Conservation (phyloP, 2,113 vertebrate genomes). For the Sardina pilchardus region DNA sequence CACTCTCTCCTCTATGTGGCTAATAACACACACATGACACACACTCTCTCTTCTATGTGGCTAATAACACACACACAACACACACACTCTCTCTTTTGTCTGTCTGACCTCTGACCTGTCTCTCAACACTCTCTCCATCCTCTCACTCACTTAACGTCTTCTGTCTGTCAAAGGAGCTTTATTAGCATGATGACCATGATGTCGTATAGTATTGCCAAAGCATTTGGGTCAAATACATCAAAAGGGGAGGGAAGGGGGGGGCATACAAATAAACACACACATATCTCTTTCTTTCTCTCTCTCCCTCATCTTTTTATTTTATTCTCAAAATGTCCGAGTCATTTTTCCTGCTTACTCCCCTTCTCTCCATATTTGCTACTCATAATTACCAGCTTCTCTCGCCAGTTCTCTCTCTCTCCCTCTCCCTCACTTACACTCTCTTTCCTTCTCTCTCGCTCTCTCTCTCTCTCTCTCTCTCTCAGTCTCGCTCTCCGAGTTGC, state of each 20-base stretch:
- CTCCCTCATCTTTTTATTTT: background rate
- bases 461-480: background rate
- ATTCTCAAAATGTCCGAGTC: background rate
- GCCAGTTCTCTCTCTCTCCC: background rate
- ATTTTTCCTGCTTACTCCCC: background rate
- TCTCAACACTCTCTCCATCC: background rate
- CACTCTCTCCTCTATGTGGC: background rate
- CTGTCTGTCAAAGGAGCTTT: no score
- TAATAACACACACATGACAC: background rate
- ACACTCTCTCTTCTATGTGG: background rate
- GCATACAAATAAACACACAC: no score
- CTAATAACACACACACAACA: background rate
- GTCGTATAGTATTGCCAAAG: no score
- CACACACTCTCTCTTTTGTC: background rate
- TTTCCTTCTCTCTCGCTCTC: background rate
- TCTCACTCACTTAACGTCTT: background rate
- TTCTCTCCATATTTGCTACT: background rate
- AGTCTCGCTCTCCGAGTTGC: constrained; percentile 45
- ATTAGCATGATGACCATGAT: no score
- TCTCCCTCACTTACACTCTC: background rate
- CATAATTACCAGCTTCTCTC: no score
- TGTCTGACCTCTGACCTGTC: background rate
- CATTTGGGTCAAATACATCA: no score
- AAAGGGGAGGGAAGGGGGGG: no score
- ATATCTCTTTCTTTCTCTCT: no score